Percentiles rank a stretch among this genome's conserved stretches.
phyloP scores from a whole-genome alignment of 2,113 vertebrate species.

The Mormyrus lacerda region DNA sequence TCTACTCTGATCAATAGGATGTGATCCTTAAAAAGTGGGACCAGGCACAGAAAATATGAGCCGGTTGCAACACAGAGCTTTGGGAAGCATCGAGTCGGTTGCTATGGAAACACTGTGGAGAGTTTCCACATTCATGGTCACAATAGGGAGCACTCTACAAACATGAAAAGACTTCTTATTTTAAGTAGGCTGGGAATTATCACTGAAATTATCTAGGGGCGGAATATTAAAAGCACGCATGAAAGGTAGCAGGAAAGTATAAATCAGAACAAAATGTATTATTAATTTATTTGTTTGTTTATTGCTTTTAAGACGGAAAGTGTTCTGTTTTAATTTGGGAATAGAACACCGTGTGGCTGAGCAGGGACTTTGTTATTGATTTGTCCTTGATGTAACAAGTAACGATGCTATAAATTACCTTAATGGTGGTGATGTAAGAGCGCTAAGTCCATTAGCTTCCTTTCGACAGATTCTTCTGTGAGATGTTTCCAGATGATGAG shows the following conservation, averaged over 20 bases:
- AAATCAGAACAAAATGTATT: not conserved
- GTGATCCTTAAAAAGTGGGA: not conserved
- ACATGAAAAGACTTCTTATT: constrained; percentile 12
- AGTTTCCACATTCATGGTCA: not conserved
- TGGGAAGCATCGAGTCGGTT: constrained; percentile 9
- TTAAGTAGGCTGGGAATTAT: not conserved
- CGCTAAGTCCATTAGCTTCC: not conserved
- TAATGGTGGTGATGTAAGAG: not conserved
- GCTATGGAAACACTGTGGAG: constrained; percentile 13
- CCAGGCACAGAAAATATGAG: not conserved
- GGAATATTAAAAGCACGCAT: not conserved
- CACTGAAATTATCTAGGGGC: not conserved
- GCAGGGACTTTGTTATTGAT: not conserved
- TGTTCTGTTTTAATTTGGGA: constrained; percentile 1
- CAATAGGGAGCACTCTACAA: constrained; percentile 4
- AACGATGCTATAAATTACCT: not conserved
- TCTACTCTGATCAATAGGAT: not conserved
- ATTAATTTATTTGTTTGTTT: not conserved
- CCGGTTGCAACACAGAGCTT: not conserved
- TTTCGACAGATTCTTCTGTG: not conserved
- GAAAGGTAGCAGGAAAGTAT: not conserved
- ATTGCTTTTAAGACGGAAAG: not conserved
- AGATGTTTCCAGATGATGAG: not conserved
- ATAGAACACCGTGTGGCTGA: not conserved
- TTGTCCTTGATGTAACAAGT: not conserved